Evolutionary conservation across 2,888 invertebrate genomes (phyloP).

Genomic region (Bombylius discolor): DNA sequence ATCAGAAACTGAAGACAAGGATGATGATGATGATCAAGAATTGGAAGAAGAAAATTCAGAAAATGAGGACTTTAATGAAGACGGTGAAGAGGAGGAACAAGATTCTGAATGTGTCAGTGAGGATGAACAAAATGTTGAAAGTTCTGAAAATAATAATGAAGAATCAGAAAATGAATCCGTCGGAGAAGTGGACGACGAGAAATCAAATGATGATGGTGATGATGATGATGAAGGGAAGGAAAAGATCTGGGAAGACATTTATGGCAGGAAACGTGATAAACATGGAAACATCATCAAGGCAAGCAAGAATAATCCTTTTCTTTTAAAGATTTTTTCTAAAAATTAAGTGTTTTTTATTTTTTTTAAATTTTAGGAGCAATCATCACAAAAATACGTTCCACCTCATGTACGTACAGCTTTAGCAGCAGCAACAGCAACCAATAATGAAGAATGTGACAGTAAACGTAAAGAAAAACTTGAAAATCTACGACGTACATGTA

Average conservation of each 20-base stretch:
- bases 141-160: neutral
- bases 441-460: neutral
- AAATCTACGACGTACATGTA: constrained; percentile 64
- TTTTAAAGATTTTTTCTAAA: neutral
- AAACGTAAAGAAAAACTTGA: constrained; percentile 46
- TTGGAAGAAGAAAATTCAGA: constrained; percentile 1
- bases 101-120: constrained; percentile 1
- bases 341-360: neutral
- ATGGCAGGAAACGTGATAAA: constrained; percentile 71
- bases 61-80: neutral
- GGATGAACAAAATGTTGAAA: neutral
- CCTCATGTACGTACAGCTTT: constrained; percentile 59
- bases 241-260: constrained; percentile 74
- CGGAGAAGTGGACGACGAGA: neutral
- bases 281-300: constrained; percentile 64
- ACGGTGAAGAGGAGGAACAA: neutral
- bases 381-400: constrained; percentile 58
- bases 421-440: constrained; percentile 18
- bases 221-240: constrained; percentile 8
- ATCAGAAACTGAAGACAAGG: neutral
- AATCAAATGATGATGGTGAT: neutral
- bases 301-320: constrained; percentile 14
- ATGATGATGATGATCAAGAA: constrained; percentile 9
- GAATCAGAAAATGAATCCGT: too few relatives aligned
- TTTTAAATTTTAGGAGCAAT: constrained; percentile 31